phyloP scores from a whole-genome alignment of 2,797 vertebrate species.

The Poecilia picta region DNA sequence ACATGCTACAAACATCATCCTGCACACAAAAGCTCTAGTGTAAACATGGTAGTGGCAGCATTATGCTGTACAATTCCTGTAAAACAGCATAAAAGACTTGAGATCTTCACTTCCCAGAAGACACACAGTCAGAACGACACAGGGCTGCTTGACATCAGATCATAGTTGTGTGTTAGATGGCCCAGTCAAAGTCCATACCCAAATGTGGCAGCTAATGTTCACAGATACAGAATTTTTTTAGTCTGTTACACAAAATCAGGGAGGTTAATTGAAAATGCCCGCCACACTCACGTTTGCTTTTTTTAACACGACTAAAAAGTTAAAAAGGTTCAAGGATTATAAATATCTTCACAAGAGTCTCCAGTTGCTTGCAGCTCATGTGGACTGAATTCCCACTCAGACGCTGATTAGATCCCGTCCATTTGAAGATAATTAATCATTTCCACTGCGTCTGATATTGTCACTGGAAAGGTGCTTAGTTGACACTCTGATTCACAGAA shows the following conservation, averaged over 20 bases:
- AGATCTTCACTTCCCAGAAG: not conserved
- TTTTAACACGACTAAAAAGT: not conserved
- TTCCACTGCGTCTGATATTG: slow-evolving; percentile 76
- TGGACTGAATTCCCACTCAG: slow-evolving; percentile 46
- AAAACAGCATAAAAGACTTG: not conserved
- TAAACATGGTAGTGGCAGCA: not conserved
- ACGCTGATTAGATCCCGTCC: slow-evolving; percentile 65
- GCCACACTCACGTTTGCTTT: not conserved
- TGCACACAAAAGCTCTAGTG: not conserved
- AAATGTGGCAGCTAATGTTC: not conserved
- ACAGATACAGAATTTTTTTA: not conserved
- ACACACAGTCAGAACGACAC: not conserved
- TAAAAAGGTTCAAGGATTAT: not conserved
- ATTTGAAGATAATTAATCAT: slow-evolving; percentile 75
- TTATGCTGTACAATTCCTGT: not conserved
- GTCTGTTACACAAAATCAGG: not conserved
- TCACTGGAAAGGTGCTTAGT: slow-evolving; percentile 78
- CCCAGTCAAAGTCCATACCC: not conserved
- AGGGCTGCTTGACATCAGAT: not conserved
- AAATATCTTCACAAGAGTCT: slow-evolving; percentile 27
- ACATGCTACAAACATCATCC: not conserved
- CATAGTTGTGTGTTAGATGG: not conserved
- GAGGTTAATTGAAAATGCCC: not conserved
- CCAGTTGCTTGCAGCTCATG: slow-evolving; percentile 19
- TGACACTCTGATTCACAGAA: slow-evolving; percentile 75